A percentile compares a stretch with the other conserved stretches of the same genome.
Conservation (phyloP, 2,888 invertebrate species). For the Phyto melanocephala region DNA sequence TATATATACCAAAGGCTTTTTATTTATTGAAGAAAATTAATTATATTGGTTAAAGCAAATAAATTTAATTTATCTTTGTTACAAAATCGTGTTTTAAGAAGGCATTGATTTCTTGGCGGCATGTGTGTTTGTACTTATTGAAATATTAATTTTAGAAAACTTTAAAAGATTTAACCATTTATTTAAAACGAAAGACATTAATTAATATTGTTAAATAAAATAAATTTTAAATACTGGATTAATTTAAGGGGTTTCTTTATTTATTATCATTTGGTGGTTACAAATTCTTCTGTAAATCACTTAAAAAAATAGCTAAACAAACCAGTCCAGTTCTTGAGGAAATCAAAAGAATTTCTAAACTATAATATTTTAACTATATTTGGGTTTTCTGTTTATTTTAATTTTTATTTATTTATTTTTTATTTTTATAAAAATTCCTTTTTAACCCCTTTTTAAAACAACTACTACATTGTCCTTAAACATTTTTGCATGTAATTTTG, state of each 20-base stretch:
- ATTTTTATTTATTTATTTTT: neutral
- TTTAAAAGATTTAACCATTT: too few species aligned
- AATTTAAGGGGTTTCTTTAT: neutral
- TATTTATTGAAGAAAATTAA: neutral
- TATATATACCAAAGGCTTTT: slow-evolving; percentile 45
- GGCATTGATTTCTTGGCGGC: slow-evolving; percentile 89
- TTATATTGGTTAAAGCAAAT: too few species aligned
- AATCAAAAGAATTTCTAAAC: neutral
- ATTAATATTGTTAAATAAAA: neutral
- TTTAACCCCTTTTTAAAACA: slow-evolving; percentile 4
- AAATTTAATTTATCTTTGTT: slow-evolving; percentile 55
- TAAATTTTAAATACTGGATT: neutral
- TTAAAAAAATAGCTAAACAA: slow-evolving; percentile 1
- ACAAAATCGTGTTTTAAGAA: slow-evolving; percentile 71
- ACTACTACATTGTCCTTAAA: slow-evolving; percentile 33
- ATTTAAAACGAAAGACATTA: too few species aligned
- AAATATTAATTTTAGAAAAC: slow-evolving; percentile 61
- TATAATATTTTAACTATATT: slow-evolving; percentile 31
- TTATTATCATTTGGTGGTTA: slow-evolving; percentile 12
- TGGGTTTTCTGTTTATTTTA: slow-evolving; percentile 43
- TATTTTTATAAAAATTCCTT: neutral
- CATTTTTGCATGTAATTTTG: slow-evolving; percentile 41
- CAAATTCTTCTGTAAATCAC: slow-evolving; percentile 59
- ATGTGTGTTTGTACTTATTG: slow-evolving; percentile 80
- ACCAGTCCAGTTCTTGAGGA: neutral